A percentile compares a stretch with the other conserved stretches of the same genome.
phyloP scores from a whole-genome alignment of 2,888 invertebrate genomes.

The Dromius quadrimaculatus region DNA sequence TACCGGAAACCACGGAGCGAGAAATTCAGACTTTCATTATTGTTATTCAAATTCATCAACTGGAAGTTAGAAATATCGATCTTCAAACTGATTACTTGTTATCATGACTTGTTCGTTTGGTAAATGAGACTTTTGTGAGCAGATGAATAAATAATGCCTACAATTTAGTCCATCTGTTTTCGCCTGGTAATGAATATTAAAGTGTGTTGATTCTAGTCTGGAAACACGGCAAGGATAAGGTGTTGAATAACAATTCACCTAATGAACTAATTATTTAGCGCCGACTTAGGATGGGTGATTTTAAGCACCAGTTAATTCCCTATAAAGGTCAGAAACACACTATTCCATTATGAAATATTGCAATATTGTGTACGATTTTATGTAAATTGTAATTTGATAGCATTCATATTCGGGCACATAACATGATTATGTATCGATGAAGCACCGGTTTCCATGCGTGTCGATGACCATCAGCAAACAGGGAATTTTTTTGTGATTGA shows the following conservation, averaged over 20 bases:
- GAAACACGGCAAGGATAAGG: background rate
- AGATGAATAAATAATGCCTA: slow-evolving; percentile 12
- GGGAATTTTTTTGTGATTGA: slow-evolving; percentile 18
- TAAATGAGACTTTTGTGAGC: background rate
- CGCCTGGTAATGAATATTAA: slow-evolving; percentile 26
- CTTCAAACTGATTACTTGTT: too few relatives aligned
- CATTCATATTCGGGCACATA: too few relatives aligned
- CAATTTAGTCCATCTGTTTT: slow-evolving; percentile 25
- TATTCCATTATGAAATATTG: too few relatives aligned
- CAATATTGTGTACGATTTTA: too few relatives aligned
- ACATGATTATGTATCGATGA: too few relatives aligned
- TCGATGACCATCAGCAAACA: slow-evolving; percentile 8
- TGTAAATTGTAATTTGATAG: too few relatives aligned
- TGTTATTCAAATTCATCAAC: too few relatives aligned
- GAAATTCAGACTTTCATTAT: too few relatives aligned
- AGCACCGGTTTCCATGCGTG: too few relatives aligned
- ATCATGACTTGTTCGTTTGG: too few relatives aligned
- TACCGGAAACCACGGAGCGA: too few relatives aligned
- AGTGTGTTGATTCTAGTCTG: slow-evolving; percentile 12
- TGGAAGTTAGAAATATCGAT: too few relatives aligned
- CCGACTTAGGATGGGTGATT: slow-evolving; percentile 18
- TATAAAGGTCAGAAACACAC: slow-evolving; percentile 11
- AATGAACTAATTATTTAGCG: slow-evolving; percentile 35
- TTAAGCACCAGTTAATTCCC: slow-evolving; percentile 24
- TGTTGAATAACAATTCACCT: slow-evolving; percentile 26